Evolutionary conservation across 30 jellyfish, hydroid and myxozoan genomes (phyloP).

Genomic region (Aurelia sp.): DNA sequence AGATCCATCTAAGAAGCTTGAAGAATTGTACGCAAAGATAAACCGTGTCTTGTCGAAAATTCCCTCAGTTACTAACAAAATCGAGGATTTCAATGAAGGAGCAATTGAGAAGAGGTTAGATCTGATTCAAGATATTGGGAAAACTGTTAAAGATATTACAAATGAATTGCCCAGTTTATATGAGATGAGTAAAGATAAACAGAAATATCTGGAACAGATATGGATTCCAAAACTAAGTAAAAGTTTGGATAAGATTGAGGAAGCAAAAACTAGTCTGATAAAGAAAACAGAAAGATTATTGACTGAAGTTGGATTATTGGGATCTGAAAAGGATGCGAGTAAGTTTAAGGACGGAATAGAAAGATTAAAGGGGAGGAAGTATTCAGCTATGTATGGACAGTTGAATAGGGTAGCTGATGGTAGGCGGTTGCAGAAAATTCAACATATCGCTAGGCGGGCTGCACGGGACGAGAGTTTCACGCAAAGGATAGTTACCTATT

Average conservation of each 20-base stretch:
- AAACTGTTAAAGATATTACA: conserved; percentile 22
- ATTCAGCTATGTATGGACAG: conserved; percentile 17
- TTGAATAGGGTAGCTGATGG: neutral
- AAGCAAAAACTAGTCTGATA: conserved; percentile 9
- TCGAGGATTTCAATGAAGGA: conserved; percentile 47
- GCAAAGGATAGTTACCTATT: neutral
- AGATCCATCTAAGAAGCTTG: conserved; percentile 33
- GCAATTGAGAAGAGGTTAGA: conserved; percentile 54
- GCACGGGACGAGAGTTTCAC: conserved; percentile 41
- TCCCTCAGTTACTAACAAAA: conserved; percentile 12
- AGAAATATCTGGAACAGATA: conserved; percentile 18
- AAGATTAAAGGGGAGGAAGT: conserved; percentile 18
- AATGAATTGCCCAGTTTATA: conserved; percentile 13
- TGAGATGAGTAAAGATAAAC: neutral
- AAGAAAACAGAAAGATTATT: conserved; percentile 19
- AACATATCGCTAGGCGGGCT: conserved; percentile 21
- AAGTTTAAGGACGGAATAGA: neutral
- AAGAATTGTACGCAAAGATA: neutral
- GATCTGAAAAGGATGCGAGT: neutral
- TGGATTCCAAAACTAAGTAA: conserved; percentile 52
- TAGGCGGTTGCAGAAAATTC: conserved; percentile 9
- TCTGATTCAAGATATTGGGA: conserved; percentile 7
- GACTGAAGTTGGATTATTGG: conserved; percentile 24
- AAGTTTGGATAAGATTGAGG: conserved; percentile 51
- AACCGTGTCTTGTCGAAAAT: conserved; percentile 14